Evolutionary conservation across 2,113 vertebrate genomes (phyloP).

Genomic region (Telmatochromis sp.): DNA sequence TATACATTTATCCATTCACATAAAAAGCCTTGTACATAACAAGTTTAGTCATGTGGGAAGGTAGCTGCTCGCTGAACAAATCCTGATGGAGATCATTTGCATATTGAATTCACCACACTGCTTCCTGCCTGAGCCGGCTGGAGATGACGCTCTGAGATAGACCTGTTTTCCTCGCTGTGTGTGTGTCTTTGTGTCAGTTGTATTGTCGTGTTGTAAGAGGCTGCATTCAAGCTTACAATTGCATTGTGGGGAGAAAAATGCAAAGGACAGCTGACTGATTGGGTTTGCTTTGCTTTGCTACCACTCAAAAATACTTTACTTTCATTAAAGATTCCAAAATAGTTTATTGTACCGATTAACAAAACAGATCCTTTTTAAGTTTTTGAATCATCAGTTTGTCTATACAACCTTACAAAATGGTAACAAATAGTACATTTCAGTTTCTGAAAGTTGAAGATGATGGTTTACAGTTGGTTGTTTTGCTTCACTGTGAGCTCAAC

Average conservation of each 20-base stretch:
- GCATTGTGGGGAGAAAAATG: background rate
- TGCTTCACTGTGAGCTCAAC: background rate
- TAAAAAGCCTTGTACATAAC: slow-evolving; percentile 11
- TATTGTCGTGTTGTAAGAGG: background rate
- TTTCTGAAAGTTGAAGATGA: background rate
- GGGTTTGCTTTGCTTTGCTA: background rate
- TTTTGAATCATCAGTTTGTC: background rate
- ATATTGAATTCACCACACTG: slow-evolving; percentile 51
- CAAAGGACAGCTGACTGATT: background rate
- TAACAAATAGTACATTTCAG: background rate
- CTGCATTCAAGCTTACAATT: background rate
- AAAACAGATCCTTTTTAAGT: background rate
- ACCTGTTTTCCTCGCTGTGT: background rate
- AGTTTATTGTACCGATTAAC: background rate
- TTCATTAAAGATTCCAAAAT: background rate
- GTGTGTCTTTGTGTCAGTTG: background rate
- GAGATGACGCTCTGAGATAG: slow-evolving; percentile 14
- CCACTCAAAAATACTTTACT: background rate
- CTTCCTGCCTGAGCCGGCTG: slow-evolving; percentile 41
- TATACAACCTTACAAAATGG: background rate
- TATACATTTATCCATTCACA: background rate
- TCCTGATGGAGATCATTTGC: slow-evolving; percentile 23
- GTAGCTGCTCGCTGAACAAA: background rate
- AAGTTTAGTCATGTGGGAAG: slow-evolving; percentile 36
- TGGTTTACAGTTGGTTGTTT: background rate